Percentiles rank a stretch among this genome's conserved stretches.
Conservation (phyloP, 2,888 invertebrate species). For the Panopea generosa region DNA sequence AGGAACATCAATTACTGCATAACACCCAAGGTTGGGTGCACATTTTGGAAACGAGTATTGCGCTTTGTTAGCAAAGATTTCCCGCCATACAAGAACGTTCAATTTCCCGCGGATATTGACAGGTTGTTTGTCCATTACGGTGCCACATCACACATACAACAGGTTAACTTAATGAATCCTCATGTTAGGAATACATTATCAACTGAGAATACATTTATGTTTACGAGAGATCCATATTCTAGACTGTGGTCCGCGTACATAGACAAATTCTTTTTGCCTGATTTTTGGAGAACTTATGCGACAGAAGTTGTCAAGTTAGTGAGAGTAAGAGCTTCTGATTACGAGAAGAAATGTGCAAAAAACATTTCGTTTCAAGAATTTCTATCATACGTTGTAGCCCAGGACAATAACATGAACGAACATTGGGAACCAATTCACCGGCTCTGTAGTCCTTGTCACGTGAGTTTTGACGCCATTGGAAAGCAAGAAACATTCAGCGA, state of each 20-base stretch:
- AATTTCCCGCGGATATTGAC: conserved; percentile 46
- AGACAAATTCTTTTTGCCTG: conserved; percentile 63
- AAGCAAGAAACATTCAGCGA: conserved; percentile 50
- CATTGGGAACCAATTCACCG: conserved; percentile 49
- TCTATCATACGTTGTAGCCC: conserved; percentile 39
- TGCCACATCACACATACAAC: conserved; percentile 14
- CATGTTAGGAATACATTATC: conserved; percentile 21
- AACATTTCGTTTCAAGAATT: conserved; percentile 58
- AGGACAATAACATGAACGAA: conserved; percentile 27
- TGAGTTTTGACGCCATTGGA: conserved; percentile 52
- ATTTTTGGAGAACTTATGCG: conserved; percentile 56
- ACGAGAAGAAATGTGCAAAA: conserved; percentile 35
- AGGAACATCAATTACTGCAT: not conserved
- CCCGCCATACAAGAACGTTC: not conserved
- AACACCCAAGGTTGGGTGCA: conserved; percentile 30
- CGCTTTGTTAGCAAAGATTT: conserved; percentile 41
- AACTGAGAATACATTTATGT: conserved; percentile 49
- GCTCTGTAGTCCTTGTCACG: conserved; percentile 56
- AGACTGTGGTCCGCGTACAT: conserved; percentile 64
- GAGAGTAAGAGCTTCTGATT: conserved; percentile 5
- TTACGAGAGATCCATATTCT: conserved; percentile 55
- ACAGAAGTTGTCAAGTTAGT: conserved; percentile 27
- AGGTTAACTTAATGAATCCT: conserved; percentile 7
- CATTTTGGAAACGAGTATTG: conserved; percentile 40
- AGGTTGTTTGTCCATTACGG: conserved; percentile 46